Base-by-base conservation (phyloP, 2,113 vertebrate genomes). In the Helogale parvula region DNA sequence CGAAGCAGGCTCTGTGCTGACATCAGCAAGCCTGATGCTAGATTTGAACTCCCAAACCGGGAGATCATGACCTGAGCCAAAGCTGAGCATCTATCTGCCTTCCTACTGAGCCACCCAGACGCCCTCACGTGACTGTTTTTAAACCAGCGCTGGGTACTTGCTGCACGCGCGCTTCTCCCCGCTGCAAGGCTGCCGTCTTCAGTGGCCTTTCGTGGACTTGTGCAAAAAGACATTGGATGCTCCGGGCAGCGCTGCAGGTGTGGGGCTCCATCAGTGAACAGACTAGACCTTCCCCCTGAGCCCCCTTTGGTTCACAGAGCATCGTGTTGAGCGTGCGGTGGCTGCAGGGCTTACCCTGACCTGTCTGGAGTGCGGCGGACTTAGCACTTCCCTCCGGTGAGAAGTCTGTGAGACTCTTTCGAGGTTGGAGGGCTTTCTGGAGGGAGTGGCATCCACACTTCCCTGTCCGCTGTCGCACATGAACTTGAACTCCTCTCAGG, bases 261-360 rank as follows among this genome's bases (percentile, higher is more conserved):
- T n/a, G 12, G 52, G 63, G 47, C n/a, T 14, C 80, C 27, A 2
- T 16, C 60, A 0, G 8, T 7, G 33, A 41, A 41, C 33, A 15
- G 21, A 35, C 12, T 4, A 41, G 50, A 17, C 50, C 27, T 17
- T 68, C 33, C n/a, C 71, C 45, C 9, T 38, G 15, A 5, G 29
- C 3, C 38, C 1, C 2, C 1, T 47, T 57, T 29, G 0, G 17
- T 52, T 81, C 35, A 1, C 10, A 17, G 57, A 63, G 35, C 19
- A 8, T 8, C 15, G 0, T 21, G 10, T 10, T n/a, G 21, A 27
- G 1, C 0, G 0, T 3, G 15, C 21, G 19, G 10, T 35, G 54
- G 33, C 71, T 31, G 0, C 1, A 1, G 27, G 65, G 41, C 41
- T 5, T 0, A 0, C 65, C n/a, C 74, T 23, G 0, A 0, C 23